A percentile compares a stretch with the other conserved stretches of the same genome.
phyloP scores from a whole-genome alignment of 1,140 invertebrate species.

The Lerema accius region DNA sequence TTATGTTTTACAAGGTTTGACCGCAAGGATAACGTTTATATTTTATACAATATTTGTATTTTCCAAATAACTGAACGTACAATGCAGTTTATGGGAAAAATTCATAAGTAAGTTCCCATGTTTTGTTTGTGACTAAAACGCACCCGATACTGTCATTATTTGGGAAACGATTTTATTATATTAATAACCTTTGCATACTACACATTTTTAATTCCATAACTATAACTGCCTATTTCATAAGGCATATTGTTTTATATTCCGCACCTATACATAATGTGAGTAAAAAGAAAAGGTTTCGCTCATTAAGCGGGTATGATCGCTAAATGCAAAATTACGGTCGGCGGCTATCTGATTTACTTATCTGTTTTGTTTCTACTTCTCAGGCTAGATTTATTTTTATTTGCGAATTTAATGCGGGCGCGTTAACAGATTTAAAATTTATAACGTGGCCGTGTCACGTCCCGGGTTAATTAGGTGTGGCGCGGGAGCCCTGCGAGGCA shows the following conservation, averaged over 20 bases:
- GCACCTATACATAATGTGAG: neutral
- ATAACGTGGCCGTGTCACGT: slow-evolving; percentile 68
- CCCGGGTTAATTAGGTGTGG: slow-evolving; percentile 69
- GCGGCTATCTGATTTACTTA: slow-evolving; percentile 29
- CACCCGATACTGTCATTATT: too few relatives aligned
- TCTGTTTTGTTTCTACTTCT: slow-evolving; percentile 35
- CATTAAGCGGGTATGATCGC: slow-evolving; percentile 22
- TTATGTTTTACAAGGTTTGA: slow-evolving; percentile 11
- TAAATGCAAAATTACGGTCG: slow-evolving; percentile 27
- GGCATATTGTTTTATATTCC: too few relatives aligned
- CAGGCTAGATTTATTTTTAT: slow-evolving; percentile 44
- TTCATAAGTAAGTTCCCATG: too few relatives aligned
- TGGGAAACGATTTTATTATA: too few relatives aligned
- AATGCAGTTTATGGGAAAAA: too few relatives aligned
- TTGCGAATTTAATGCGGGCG: slow-evolving; percentile 32
- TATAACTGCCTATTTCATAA: too few relatives aligned
- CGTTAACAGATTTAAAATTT: slow-evolving; percentile 67
- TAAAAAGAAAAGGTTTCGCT: neutral
- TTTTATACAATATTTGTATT: too few relatives aligned
- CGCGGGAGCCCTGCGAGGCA: slow-evolving; percentile 50
- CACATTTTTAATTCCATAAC: too few relatives aligned
- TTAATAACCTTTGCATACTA: too few relatives aligned
- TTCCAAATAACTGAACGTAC: too few relatives aligned
- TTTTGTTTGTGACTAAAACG: too few relatives aligned
- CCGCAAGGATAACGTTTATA: neutral